Base-by-base conservation (phyloP, 2,888 invertebrate species). In the Plutella xylostella region DNA sequence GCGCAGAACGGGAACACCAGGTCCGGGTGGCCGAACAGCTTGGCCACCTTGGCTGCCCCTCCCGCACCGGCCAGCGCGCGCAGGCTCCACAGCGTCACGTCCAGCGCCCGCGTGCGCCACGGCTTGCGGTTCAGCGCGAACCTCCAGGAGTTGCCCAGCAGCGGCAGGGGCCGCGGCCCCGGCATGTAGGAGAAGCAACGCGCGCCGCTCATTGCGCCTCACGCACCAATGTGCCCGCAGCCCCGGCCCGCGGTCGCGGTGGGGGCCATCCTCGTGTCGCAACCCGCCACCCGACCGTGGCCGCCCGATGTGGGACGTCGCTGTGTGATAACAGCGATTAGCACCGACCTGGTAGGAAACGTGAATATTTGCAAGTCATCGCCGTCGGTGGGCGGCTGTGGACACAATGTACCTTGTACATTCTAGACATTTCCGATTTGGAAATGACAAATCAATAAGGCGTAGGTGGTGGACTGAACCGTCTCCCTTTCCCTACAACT, bases 121-220 rank as follows among this genome's bases (percentile, higher is more conserved):
- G 78, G 82, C 47, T 74, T 72, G 50, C 64, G 66, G 11, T 79
- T 77, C 48, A 83, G 87, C 42, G 92, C 90, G 68, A 93, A 92
- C 53, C 92, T 85, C 93, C 93, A 93, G 3, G 92, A 89, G 67
- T 93, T 93, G 45, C 93, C 93, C 42, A 93, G 75, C 39, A 92
- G 46, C 1, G 92, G 92, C 61, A 92, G 68, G 42, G 89, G 89
- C 71, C 80, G 88, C 15, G 92, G 92, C 17, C 93, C 93, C 3
- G 93, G 93, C 63, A 93, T 89, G 48, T 86, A 85, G 42, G 84
- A 69, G 67, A 91, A 93, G 55, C 72, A 68, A 61, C 82, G 78
- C 63, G 74, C 74, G 65, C 59, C 66, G 55, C 56, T 64, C 80
- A 80, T 80, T 64, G 68, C 73, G 72, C 57, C 50, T 55, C 56